Evolutionary conservation across 2,888 invertebrate genomes (phyloP), one percentile per base, ranked within the genome.

Genomic region (Hypomecis atomaria): DNA sequence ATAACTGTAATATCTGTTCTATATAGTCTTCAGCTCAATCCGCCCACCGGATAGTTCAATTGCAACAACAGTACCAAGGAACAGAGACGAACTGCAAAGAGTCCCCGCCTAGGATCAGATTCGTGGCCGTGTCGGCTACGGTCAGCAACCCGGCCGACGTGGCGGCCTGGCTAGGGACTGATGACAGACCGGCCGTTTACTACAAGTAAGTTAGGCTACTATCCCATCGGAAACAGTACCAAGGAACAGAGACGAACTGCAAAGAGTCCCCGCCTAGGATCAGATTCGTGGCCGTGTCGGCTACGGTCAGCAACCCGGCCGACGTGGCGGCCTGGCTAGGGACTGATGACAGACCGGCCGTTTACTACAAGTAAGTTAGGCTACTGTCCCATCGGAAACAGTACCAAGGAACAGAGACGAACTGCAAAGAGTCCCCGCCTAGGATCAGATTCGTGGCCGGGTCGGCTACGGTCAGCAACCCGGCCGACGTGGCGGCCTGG

Each of bases 391-490:
- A 90, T 58, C 88, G 90, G 10, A 86, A 78, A 13, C 82, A 86
- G 64, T 81, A 83, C 13, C 77, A 82, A 63, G 81, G 79, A 1
- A 67, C 67, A 33, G 67, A 69, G 11, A 49, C 55, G 7, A 59
- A 66, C 0, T 66, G 59, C 11, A 75, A 70, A 9, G 65, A 70
- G 0, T 40, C 77, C 0, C 71, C 81, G 0, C 88, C 88, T 23
- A 79, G 82, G 54, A 91, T 95, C 38, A 83, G 97, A 75, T 96
- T 97, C 81, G 86, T 97, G 6, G 96, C 96, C 0, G 94, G 96
- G 0, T 97, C 97, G 0, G 97, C 97, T 2, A 97, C 97, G 0
- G 94, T 97, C 65, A 95, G 96, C 50, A 97, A 97, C 79, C 95
- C 95, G 37, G 94, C 95, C 72, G 97, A 97, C 79, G 94, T 96